phyloP scores from a whole-genome alignment of 2,113 vertebrate genomes.

The Boulengeromyrus knoepffleri region DNA sequence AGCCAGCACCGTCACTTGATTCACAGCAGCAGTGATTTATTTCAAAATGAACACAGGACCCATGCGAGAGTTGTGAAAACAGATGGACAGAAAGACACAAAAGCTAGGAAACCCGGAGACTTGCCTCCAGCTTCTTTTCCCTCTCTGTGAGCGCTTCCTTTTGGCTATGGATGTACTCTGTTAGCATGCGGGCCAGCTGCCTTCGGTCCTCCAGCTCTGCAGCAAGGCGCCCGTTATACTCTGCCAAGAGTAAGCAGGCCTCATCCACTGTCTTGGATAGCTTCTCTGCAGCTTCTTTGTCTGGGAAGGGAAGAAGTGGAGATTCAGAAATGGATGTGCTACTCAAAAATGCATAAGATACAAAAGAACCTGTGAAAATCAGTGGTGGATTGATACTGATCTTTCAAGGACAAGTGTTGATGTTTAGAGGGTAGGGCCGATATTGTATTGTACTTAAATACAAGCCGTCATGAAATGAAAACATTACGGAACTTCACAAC shows the following conservation, averaged over 20 bases:
- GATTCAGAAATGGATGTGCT: not conserved
- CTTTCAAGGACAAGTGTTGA: not conserved
- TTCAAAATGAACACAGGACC: not conserved
- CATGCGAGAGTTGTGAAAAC: not conserved
- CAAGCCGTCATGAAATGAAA: not conserved
- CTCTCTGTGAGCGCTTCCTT: conserved; percentile 86
- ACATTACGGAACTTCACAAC: not conserved
- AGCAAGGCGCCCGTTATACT: conserved; percentile 93
- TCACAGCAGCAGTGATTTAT: not conserved
- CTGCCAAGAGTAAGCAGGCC: conserved; percentile 87
- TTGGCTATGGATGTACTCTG: conserved; percentile 91
- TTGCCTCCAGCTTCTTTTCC: conserved; percentile 93
- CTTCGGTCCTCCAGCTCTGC: conserved; percentile 93
- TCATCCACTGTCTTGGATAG: conserved; percentile 96
- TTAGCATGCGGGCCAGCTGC: conserved; percentile 92
- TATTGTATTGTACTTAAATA: not conserved
- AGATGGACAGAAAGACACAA: not conserved
- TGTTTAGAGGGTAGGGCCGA: not conserved
- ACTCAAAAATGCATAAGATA: not conserved
- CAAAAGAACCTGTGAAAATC: not conserved
- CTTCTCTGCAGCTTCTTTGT: conserved; percentile 92
- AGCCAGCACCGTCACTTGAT: not conserved
- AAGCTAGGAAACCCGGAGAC: conserved; percentile 13
- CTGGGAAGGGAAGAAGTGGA: conserved; percentile 45
- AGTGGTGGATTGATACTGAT: not conserved